phyloP scores from a whole-genome alignment of 2,797 vertebrate genomes.

The Phylloscopus collybita region DNA sequence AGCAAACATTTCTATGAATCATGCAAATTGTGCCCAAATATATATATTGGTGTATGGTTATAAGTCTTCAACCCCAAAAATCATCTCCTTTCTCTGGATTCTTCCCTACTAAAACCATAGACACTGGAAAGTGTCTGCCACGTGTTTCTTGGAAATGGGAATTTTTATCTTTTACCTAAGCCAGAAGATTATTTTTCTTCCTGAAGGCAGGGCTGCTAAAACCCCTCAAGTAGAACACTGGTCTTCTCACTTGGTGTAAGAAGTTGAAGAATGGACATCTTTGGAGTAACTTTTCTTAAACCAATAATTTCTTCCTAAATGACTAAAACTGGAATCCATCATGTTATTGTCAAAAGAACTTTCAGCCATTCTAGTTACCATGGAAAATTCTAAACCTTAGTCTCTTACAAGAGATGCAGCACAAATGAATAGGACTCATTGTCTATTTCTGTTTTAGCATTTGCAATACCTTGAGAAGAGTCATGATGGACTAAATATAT shows the following conservation, averaged over 20 bases:
- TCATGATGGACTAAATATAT: background rate
- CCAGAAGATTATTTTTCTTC: background rate
- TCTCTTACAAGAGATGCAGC: background rate
- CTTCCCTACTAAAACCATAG: background rate
- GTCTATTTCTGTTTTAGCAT: background rate
- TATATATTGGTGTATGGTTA: background rate
- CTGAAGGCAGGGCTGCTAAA: background rate
- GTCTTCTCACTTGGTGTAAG: background rate
- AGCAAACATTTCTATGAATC: background rate
- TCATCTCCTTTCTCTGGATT: background rate
- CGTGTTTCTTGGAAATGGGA: background rate
- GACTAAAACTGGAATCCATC: background rate
- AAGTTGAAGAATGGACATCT: background rate
- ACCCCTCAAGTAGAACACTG: background rate
- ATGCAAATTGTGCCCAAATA: rapidly evolving
- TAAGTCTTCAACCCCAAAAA: background rate
- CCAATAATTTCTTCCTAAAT: background rate
- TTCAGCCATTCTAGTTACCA: background rate
- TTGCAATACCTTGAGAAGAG: background rate
- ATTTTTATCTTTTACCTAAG: background rate
- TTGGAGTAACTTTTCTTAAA: background rate
- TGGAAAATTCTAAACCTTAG: constrained; percentile 1
- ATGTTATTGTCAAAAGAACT: background rate
- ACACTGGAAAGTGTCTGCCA: background rate
- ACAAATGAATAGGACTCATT: background rate